Conservation (phyloP, 2,888 invertebrate species). For the Ormyrus pomaceus region DNA sequence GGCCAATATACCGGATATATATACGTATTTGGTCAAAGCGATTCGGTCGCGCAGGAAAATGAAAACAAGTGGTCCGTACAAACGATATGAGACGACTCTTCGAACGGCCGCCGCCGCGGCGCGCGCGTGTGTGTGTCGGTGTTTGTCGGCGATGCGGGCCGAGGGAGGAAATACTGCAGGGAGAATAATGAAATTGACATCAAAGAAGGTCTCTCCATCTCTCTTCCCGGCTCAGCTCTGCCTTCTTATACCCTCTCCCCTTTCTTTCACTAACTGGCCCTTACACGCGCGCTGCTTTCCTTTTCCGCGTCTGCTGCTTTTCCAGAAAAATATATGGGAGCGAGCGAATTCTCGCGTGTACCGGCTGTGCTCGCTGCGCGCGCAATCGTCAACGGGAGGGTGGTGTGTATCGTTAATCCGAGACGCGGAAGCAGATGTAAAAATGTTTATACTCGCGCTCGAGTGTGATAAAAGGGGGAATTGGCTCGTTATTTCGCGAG, state of each 20-base stretch:
- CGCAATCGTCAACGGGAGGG: no score
- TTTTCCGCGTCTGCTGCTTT: no score
- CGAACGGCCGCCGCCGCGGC: not conserved
- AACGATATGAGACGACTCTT: slow-evolving; percentile 55
- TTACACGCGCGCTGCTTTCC: not conserved
- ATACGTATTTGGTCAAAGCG: slow-evolving; percentile 45
- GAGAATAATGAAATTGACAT: slow-evolving; percentile 43
- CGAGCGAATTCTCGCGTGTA: no score
- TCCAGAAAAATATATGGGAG: no score
- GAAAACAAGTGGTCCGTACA: slow-evolving; percentile 60
- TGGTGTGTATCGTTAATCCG: no score
- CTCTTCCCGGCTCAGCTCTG: not conserved
- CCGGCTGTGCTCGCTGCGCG: no score
- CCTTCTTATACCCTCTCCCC: not conserved
- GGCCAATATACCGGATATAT: not conserved
- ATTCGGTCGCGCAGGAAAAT: slow-evolving; percentile 48
- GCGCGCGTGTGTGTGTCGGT: not conserved
- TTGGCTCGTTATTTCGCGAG: no score
- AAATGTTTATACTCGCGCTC: no score
- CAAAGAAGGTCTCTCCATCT: slow-evolving; percentile 14
- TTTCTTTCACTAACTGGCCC: not conserved
- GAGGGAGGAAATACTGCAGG: slow-evolving; percentile 8
- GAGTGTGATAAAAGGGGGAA: no score
- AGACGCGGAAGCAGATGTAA: no score
- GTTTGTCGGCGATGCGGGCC: not conserved